Percentiles rank a stretch among this genome's conserved stretches.
Evolutionary conservation across 92 coral and sea anemone genomes (phyloP).

Genomic region (Palythoa heliodiscus): DNA sequence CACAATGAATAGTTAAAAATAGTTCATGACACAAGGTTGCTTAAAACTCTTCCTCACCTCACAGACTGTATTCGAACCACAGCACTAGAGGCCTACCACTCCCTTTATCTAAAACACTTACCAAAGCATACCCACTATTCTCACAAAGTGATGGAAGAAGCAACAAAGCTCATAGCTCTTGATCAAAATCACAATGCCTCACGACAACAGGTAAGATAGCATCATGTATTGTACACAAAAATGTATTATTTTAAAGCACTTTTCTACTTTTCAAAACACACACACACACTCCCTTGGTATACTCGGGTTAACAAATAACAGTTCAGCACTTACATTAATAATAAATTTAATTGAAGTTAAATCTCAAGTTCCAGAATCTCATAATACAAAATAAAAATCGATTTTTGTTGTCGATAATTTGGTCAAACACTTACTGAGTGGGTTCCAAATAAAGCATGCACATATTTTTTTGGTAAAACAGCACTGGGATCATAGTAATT

Average conservation of each 20-base stretch:
- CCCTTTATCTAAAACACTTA: slow-evolving; percentile 52
- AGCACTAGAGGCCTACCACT: slow-evolving; percentile 50
- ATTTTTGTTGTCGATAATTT: too few relatives aligned
- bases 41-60: slow-evolving; percentile 12
- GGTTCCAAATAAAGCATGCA: neutral
- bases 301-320: neutral
- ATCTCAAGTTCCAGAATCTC: neutral
- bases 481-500: neutral
- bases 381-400: neutral
- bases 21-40: slow-evolving; percentile 40
- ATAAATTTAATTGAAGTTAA: neutral
- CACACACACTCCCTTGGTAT: neutral
- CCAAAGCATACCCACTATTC: slow-evolving; percentile 51
- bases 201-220: slow-evolving; percentile 48
- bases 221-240: neutral
- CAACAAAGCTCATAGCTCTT: slow-evolving; percentile 53
- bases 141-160: slow-evolving; percentile 49
- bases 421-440: neutral
- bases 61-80: slow-evolving; percentile 39
- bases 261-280: slow-evolving; percentile 4
- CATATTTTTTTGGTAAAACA: neutral
- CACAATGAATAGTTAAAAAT: slow-evolving; percentile 39
- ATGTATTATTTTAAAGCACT: neutral
- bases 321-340: neutral
- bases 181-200: slow-evolving; percentile 54